phyloP scores from a whole-genome alignment of 2,113 vertebrate genomes.

The Chaenogobius annularis region DNA sequence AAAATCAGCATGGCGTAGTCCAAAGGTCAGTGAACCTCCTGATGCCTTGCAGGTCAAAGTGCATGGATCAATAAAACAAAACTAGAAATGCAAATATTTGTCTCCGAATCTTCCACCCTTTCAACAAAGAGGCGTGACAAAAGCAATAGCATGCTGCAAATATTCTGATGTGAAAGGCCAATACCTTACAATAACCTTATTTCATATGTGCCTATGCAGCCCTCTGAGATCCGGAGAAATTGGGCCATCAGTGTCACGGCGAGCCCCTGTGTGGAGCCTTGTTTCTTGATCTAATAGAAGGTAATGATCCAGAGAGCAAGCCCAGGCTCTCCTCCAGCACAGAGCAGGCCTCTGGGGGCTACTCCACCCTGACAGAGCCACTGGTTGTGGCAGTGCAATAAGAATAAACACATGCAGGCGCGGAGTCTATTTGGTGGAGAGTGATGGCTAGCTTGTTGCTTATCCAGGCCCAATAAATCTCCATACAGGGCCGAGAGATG shows the following conservation, averaged over 20 bases:
- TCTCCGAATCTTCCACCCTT: conserved; percentile 3
- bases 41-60: not conserved
- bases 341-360: conserved; percentile 76
- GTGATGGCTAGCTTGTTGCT: conserved; percentile 88
- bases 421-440: conserved; percentile 90
- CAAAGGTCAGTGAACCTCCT: not conserved
- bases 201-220: conserved; percentile 72
- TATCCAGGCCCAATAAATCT: conserved; percentile 95
- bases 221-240: conserved; percentile 73
- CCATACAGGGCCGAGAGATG: conserved; percentile 89
- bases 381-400: conserved; percentile 81
- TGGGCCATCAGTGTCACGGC: conserved; percentile 77
- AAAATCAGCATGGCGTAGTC: not conserved
- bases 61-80: conserved; percentile 13
- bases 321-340: conserved; percentile 70
- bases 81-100: conserved; percentile 5
- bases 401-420: conserved; percentile 91
- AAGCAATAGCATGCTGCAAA: conserved; percentile 42
- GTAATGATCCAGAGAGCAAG: conserved; percentile 83
- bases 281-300: conserved; percentile 93
- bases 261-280: conserved; percentile 77
- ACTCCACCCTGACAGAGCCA: conserved; percentile 69
- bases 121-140: conserved; percentile 24
- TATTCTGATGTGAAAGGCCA: conserved; percentile 58
- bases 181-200: conserved; percentile 70